Conservation (phyloP, 1,140 invertebrate genomes). For the Whitmania pigra region DNA sequence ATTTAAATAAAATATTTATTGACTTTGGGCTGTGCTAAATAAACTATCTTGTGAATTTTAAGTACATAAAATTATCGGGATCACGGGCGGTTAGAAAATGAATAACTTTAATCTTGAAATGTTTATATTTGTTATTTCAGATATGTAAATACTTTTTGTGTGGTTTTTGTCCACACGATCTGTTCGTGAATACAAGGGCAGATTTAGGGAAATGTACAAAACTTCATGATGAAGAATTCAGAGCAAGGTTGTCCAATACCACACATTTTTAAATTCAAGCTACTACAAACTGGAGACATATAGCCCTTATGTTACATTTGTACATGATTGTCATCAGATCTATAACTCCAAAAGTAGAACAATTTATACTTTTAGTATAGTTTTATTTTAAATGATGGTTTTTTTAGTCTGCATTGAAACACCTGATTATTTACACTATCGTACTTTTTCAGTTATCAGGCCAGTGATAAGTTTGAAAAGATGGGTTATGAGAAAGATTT, state of each 20-base stretch:
- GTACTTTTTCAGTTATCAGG: constrained; percentile 33
- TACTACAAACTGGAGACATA: too few species aligned
- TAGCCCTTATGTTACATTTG: neutral
- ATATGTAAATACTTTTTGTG: constrained; percentile 89
- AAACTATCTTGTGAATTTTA: neutral
- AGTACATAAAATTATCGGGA: too few species aligned
- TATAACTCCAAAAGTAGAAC: neutral
- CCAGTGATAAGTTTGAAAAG: constrained; percentile 55
- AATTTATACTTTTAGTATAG: too few species aligned
- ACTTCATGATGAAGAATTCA: constrained; percentile 72
- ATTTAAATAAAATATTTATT: neutral
- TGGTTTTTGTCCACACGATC: constrained; percentile 90
- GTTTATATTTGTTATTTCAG: constrained; percentile 50
- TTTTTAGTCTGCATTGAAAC: too few species aligned
- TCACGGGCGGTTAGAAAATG: too few species aligned
- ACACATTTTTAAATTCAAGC: neutral
- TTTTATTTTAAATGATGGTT: neutral
- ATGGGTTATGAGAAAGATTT: constrained; percentile 89
- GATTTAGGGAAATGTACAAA: constrained; percentile 64
- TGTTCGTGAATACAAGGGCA: constrained; percentile 91
- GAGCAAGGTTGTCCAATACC: constrained; percentile 39
- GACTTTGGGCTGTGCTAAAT: neutral
- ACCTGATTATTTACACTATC: neutral
- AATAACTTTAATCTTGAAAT: too few species aligned
- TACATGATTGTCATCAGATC: neutral